Conservation (phyloP, 2,113 vertebrate genomes). For the Vimba vimba region DNA sequence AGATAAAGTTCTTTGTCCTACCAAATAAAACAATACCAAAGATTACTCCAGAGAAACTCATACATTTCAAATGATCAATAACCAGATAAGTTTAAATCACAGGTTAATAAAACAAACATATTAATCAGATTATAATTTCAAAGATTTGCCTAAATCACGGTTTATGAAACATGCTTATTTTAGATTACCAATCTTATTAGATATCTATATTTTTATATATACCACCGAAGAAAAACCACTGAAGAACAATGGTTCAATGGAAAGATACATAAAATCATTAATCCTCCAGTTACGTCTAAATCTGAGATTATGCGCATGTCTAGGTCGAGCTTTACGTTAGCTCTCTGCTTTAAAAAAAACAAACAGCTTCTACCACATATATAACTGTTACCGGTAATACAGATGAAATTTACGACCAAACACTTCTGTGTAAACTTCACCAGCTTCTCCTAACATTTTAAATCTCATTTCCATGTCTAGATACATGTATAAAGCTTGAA, state of each 20-base stretch:
- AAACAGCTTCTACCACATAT: conserved; percentile 15
- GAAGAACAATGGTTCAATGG: not conserved
- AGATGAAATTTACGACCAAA: not conserved
- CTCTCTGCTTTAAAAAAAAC: conserved; percentile 25
- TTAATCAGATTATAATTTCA: not conserved
- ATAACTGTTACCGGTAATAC: not conserved
- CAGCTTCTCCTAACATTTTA: not conserved
- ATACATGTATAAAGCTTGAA: not conserved
- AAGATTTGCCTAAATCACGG: not conserved
- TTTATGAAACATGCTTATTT: not conserved
- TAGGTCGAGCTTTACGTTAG: conserved; percentile 21
- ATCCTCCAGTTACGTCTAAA: conserved; percentile 6
- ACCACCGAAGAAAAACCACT: not conserved
- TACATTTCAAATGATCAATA: not conserved
- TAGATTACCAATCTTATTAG: not conserved
- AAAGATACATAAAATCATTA: not conserved
- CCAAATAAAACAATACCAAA: not conserved
- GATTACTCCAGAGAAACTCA: not conserved
- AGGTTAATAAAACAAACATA: not conserved
- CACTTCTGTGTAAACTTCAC: not conserved
- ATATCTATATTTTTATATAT: no score
- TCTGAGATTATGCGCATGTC: conserved; percentile 24
- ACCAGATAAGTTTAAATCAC: no score
- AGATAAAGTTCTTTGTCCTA: not conserved
- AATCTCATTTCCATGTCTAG: not conserved